Percentiles rank a stretch among this genome's conserved stretches.
Evolutionary conservation across 2,888 invertebrate genomes (phyloP).

Genomic region (Stegophylla sp.): DNA sequence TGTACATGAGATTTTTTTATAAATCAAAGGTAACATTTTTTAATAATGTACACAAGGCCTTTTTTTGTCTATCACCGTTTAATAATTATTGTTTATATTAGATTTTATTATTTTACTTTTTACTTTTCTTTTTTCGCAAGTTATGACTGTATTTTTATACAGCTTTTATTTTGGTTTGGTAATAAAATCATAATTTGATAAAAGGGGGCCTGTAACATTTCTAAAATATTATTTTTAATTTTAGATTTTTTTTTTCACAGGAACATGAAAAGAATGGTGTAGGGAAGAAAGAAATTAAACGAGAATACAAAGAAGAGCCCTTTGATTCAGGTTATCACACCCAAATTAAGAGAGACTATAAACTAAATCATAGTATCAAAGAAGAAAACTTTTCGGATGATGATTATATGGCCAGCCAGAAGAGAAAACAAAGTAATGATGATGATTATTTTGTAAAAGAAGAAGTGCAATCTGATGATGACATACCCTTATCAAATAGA

Average conservation of each 20-base stretch:
- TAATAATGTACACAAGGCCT: constrained; percentile 58
- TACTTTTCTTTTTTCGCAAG: constrained; percentile 1
- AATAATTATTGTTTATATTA: constrained; percentile 4
- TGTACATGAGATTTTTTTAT: constrained; percentile 44
- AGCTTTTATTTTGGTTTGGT: constrained; percentile 30
- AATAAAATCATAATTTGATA: constrained; percentile 44
- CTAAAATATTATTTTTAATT: constrained; percentile 23
- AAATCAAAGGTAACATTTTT: constrained; percentile 56
- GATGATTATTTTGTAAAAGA: constrained; percentile 40
- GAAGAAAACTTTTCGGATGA: constrained; percentile 48
- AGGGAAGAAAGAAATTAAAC: constrained; percentile 50
- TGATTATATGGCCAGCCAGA: constrained; percentile 1
- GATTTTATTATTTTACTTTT: constrained; percentile 12
- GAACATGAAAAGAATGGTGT: constrained; percentile 55
- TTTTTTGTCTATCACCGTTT: constrained; percentile 54
- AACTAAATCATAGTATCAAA: constrained; percentile 50
- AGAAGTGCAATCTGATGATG: constrained; percentile 39
- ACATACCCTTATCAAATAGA: constrained; percentile 51
- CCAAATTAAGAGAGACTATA: constrained; percentile 50
- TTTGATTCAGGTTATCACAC: constrained; percentile 52
- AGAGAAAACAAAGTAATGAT: constrained; percentile 48
- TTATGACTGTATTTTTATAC: neutral
- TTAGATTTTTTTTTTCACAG: constrained; percentile 14
- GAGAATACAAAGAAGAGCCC: constrained; percentile 48
- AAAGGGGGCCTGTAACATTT: constrained; percentile 42